Conservation (phyloP, 2,113 vertebrate genomes). For the Cricetomys ansorgei region DNA sequence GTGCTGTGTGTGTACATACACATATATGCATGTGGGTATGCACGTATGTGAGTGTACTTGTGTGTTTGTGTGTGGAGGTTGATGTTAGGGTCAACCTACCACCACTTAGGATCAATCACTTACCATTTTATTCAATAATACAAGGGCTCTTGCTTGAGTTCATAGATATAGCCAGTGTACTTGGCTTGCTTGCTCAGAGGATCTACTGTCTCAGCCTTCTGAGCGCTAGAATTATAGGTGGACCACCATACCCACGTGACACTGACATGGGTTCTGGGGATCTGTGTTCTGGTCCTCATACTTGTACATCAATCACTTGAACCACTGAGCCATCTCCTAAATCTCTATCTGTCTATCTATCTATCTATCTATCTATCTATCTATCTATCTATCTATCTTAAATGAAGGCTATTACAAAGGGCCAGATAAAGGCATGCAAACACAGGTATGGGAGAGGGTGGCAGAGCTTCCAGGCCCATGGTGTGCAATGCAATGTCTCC, state of each 20-base stretch:
- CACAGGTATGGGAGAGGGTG: accelerated
- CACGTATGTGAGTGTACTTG: too few species aligned
- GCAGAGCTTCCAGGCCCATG: not conserved
- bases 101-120: too few species aligned
- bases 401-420: not conserved
- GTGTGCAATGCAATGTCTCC: not conserved
- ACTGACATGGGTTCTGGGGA: not conserved
- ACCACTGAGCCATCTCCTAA: not conserved
- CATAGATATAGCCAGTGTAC: not conserved
- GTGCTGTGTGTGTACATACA: not conserved
- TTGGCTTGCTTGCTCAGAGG: not conserved
- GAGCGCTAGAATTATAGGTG: not conserved
- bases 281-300: not conserved
- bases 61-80: not conserved
- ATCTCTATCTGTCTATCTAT: too few species aligned
- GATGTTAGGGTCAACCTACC: too few species aligned
- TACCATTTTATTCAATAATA: not conserved
- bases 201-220: too few species aligned
- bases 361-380: too few species aligned
- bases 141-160: not conserved
- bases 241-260: too few species aligned
- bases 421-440: not conserved
- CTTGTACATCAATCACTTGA: not conserved
- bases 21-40: not conserved
- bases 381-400: not conserved